Evolutionary conservation across 2,888 invertebrate species (phyloP).

Genomic region (Atrina japonica): DNA sequence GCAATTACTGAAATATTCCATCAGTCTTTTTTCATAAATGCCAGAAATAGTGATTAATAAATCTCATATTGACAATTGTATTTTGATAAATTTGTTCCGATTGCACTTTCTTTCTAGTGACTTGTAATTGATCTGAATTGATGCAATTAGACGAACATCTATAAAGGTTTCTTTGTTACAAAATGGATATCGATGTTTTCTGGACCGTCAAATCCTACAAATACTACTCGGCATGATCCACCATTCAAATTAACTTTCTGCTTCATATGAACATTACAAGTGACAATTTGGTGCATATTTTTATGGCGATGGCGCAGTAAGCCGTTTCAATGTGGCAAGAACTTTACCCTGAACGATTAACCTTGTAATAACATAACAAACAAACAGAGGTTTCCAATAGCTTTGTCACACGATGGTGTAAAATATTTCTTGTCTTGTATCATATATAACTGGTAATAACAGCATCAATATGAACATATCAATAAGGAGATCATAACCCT

Average conservation of each 20-base stretch:
- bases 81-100: slow-evolving; percentile 32
- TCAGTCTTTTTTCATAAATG: slow-evolving; percentile 37
- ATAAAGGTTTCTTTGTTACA: slow-evolving; percentile 21
- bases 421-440: too few species aligned
- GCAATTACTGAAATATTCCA: slow-evolving; percentile 31
- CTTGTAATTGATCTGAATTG: slow-evolving; percentile 27
- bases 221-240: not conserved
- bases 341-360: not conserved
- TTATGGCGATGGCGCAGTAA: slow-evolving; percentile 3
- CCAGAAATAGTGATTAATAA: slow-evolving; percentile 27
- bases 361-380: too few species aligned
- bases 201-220: not conserved
- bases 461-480: too few species aligned
- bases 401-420: too few species aligned
- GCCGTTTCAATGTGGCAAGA: slow-evolving; percentile 6
- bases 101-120: slow-evolving; percentile 28
- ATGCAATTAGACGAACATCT: slow-evolving; percentile 22
- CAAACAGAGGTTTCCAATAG: too few species aligned
- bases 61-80: slow-evolving; percentile 33
- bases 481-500: too few species aligned
- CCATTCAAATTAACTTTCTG: slow-evolving; percentile 7
- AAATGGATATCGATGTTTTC: slow-evolving; percentile 26
- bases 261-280: too few species aligned
- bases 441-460: too few species aligned
- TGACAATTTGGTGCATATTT: not conserved